phyloP scores from a whole-genome alignment of 2,888 invertebrate genomes.

The Mycalesis mineus region DNA sequence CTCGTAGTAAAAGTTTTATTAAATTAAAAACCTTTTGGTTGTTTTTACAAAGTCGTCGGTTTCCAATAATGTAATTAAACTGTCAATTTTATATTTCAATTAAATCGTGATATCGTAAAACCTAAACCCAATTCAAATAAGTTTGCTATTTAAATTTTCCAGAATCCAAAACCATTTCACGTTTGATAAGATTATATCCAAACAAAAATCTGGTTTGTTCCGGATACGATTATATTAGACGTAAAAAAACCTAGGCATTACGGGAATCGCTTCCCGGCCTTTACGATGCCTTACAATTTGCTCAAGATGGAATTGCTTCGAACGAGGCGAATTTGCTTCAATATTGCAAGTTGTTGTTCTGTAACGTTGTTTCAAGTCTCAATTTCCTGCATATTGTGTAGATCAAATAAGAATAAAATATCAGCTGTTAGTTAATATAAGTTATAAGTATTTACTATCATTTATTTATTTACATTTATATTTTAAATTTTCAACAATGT shows the following conservation, averaged over 20 bases:
- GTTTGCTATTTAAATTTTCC: no score
- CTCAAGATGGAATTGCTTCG: not conserved
- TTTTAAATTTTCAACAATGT: no score
- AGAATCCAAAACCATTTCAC: not conserved
- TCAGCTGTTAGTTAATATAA: not conserved
- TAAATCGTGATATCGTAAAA: no score
- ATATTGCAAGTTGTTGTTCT: conserved; percentile 1
- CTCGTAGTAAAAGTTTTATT: no score
- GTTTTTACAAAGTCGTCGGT: no score
- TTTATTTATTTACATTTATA: no score
- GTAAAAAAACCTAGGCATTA: not conserved
- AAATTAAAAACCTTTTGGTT: no score
- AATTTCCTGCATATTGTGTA: conserved; percentile 15
- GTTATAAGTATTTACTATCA: no score
- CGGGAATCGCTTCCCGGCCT: not conserved
- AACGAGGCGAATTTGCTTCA: not conserved
- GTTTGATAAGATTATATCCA: not conserved
- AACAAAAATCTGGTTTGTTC: not conserved
- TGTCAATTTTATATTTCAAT: no score
- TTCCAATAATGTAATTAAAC: no score
- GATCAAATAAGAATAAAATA: not conserved
- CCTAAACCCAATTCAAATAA: no score
- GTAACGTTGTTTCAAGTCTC: not conserved
- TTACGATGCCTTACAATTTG: not conserved
- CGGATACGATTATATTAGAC: not conserved